Conservation (phyloP, 2,888 invertebrate genomes). For the Drosophila fulvimacula region DNA sequence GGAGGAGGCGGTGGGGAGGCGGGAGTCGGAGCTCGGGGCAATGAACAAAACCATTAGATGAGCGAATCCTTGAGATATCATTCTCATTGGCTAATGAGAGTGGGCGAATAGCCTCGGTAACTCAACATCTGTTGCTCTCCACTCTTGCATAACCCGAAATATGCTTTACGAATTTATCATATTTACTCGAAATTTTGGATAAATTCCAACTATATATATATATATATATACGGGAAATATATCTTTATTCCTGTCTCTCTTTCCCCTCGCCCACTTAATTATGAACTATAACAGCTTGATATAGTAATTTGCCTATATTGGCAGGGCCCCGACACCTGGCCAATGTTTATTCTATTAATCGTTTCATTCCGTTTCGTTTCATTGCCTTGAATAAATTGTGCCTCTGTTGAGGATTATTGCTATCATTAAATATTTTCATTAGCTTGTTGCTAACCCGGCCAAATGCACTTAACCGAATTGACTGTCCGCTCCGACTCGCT, state of each 20-base stretch:
- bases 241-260: too few relatives aligned
- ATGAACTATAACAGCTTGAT: slow-evolving; percentile 45
- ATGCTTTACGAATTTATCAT: not conserved
- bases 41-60: not conserved
- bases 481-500: not conserved
- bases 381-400: slow-evolving; percentile 25
- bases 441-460: slow-evolving; percentile 58
- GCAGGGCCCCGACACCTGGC: slow-evolving; percentile 33
- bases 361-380: slow-evolving; percentile 22
- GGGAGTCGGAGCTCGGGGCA: not conserved
- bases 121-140: not conserved
- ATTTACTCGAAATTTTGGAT: too few relatives aligned
- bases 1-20: not conserved
- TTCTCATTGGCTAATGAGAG: not conserved
- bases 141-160: too few relatives aligned
- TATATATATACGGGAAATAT: too few relatives aligned
- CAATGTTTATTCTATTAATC: slow-evolving; percentile 24
- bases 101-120: not conserved
- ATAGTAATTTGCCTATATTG: slow-evolving; percentile 53
- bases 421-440: slow-evolving; percentile 58
- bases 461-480: slow-evolving; percentile 16
- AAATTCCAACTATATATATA: not conserved
- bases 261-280: not conserved
- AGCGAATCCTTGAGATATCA: slow-evolving; percentile 3
- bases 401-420: slow-evolving; percentile 58